Percentiles rank a stretch among this genome's conserved stretches.
phyloP scores from a whole-genome alignment of 2,797 vertebrate genomes.

The Molossus molossus region DNA sequence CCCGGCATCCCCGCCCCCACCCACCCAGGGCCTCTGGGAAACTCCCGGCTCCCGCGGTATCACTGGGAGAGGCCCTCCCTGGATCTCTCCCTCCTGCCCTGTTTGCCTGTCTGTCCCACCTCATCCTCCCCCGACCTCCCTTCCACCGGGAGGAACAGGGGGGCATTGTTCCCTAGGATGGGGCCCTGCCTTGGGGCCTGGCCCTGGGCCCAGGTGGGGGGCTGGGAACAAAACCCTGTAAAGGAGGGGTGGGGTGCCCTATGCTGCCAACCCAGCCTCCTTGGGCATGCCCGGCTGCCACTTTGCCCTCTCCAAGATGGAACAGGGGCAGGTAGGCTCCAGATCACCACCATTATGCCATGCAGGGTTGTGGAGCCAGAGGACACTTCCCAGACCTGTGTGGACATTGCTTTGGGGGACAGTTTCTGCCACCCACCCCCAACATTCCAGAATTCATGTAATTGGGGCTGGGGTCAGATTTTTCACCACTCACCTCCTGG shows the following conservation, averaged over 20 bases:
- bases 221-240: slow-evolving; percentile 72
- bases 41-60: slow-evolving; percentile 25
- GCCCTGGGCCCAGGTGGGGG: slow-evolving; percentile 80
- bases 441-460: background rate
- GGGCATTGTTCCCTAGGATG: slow-evolving; percentile 75
- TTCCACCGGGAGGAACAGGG: slow-evolving; percentile 73
- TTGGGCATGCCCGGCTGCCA: slow-evolving; percentile 8
- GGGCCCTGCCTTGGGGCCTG: slow-evolving; percentile 81
- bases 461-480: background rate
- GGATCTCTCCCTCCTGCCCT: slow-evolving; percentile 1
- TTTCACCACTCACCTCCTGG: background rate
- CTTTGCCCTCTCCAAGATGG: slow-evolving; percentile 31
- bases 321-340: background rate
- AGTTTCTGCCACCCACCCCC: background rate
- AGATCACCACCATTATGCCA: background rate
- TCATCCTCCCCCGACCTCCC: slow-evolving; percentile 63
- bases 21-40: slow-evolving; percentile 62
- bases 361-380: background rate
- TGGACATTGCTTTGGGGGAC: background rate
- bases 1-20: slow-evolving; percentile 7
- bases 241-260: slow-evolving; percentile 72
- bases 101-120: slow-evolving; percentile 35
- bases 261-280: slow-evolving; percentile 56
- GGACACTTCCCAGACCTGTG: background rate
- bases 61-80: slow-evolving; percentile 23